Base-by-base conservation (phyloP, 2,888 invertebrate genomes). In the Petrophora chlorosata region DNA sequence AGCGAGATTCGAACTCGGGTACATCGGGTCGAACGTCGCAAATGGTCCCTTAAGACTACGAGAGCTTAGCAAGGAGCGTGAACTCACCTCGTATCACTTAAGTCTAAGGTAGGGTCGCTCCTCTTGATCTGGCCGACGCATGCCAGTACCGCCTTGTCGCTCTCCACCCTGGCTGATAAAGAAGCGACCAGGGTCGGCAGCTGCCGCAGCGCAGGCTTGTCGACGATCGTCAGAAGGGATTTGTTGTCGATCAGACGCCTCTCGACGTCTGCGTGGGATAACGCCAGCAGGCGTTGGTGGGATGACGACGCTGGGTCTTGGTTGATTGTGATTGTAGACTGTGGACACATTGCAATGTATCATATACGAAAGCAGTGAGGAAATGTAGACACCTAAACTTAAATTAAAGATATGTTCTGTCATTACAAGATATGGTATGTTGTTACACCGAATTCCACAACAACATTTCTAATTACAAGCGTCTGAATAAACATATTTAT, bases 231-330 rank as follows among this genome's bases (percentile, higher is more conserved):
- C 53, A 97, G 90, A 23, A 98, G 87, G 0, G 96, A 95, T 83
- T 97, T 97, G 86, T 98, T 98, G 85, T 97, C 97, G 68, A 98
- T 97, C 42, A 98, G 91, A 0, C 98, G 90, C 61, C 97, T 94
- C 78, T 98, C 97, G 36, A 98, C 96, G 75, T 98, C 97, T 5
- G 94, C 92, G 70, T 96, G 95, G 38, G 94, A 94, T 45, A 97
- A 92, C 36, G 96, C 95, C 56, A 98, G 88, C 33, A 97, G 93
- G 14, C 98, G 92, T 82, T 98, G 98, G 88, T 98, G 98, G 28
- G 97, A 97, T 0, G 97, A 95, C 23, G 95, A 94, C 0, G 96
- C 95, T 13, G 96, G 96, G 53, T 95, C 95, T 62, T 93, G 94
- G 67, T 91, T 92, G 23, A 92, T 79, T 13, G 92, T 92, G 33